Evolutionary conservation across 2,888 invertebrate genomes (phyloP), one percentile per base, ranked within the genome.

Genomic region (Synergus gifuensis): DNA sequence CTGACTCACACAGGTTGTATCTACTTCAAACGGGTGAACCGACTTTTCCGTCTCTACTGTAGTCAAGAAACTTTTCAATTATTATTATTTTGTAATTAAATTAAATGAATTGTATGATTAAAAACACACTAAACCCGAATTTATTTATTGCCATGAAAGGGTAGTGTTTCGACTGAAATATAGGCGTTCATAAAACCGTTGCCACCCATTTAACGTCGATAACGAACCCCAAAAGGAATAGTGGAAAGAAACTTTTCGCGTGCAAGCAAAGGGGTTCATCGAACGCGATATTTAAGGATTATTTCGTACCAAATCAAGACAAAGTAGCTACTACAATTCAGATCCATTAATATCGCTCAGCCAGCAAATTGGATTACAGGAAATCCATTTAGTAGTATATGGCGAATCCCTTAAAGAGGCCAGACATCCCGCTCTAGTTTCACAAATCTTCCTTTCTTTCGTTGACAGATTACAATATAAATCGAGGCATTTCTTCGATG

Each of bases 291-390:
- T 87, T 89, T 86, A 86, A 87, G 85, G 83, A 89, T 89, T 88
- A 88, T 86, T 87, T 85, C 82, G 78, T 82, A 81, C 80, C 82
- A 82, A 88, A 83, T 80, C 82, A 80, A 80, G 81, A 81, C 76
- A 79, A 79, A 83, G 82, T 79, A 78, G 84, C 78, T 58, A 83
- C 83, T 82, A 73, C 40, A 46, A 81, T 87, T 88, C 83, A 86
- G 86, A 85, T 83, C 86, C 88, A 87, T 89, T 89, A 88, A 90
- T 90, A 88, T 87, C 86, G 81, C 84, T 84, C 87, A 86, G 83
- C 85, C 84, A 79, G 80, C 83, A 87, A 89, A 90, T 90, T 88
- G 87, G 88, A 90, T 90, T 88, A 89, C 83, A 76, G 80, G 81
- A 82, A 87, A 89, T 88, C 87, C 87, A 86, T 87, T 89, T 88